A percentile compares a stretch with the other conserved stretches of the same genome.
Evolutionary conservation across 2,888 invertebrate genomes (phyloP).

Genomic region (Nycteola revayana): DNA sequence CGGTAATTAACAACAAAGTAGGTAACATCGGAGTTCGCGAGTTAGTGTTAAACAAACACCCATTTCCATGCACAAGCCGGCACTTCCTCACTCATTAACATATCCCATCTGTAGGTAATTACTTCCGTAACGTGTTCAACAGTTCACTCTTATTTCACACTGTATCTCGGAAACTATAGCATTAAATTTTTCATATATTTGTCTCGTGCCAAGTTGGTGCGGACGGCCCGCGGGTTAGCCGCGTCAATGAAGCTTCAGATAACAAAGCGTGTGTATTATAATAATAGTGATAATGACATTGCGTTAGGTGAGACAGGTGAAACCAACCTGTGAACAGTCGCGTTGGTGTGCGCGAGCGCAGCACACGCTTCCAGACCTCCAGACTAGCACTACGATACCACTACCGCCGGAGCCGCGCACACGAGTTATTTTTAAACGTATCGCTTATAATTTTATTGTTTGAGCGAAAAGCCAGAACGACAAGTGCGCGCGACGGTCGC

Average conservation of each 20-base stretch:
- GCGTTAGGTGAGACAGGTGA: constrained; percentile 71
- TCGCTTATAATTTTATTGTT: constrained; percentile 81
- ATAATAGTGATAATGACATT: constrained; percentile 78
- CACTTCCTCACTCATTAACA: constrained; percentile 36
- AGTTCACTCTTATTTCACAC: constrained; percentile 29
- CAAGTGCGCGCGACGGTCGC: constrained; percentile 70
- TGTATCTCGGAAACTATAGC: constrained; percentile 29
- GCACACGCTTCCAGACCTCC: constrained; percentile 71
- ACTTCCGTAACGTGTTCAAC: constrained; percentile 36
- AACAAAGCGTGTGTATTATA: constrained; percentile 50
- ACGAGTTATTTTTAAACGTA: constrained; percentile 69
- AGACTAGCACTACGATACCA: constrained; percentile 54
- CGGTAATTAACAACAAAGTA: constrained; percentile 19
- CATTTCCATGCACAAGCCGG: constrained; percentile 10
- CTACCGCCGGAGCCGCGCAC: constrained; percentile 44
- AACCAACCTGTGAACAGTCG: constrained; percentile 69
- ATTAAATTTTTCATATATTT: constrained; percentile 19
- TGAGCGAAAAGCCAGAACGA: constrained; percentile 72
- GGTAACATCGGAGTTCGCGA: neutral
- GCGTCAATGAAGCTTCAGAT: constrained; percentile 60
- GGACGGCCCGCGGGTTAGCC: constrained; percentile 26
- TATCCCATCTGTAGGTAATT: constrained; percentile 39
- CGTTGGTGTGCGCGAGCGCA: constrained; percentile 56
- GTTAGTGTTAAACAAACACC: constrained; percentile 20
- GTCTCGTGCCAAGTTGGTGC: constrained; percentile 32